Evolutionary conservation across 2,888 invertebrate species (phyloP).

Genomic region (Brachyopa scutellaris): DNA sequence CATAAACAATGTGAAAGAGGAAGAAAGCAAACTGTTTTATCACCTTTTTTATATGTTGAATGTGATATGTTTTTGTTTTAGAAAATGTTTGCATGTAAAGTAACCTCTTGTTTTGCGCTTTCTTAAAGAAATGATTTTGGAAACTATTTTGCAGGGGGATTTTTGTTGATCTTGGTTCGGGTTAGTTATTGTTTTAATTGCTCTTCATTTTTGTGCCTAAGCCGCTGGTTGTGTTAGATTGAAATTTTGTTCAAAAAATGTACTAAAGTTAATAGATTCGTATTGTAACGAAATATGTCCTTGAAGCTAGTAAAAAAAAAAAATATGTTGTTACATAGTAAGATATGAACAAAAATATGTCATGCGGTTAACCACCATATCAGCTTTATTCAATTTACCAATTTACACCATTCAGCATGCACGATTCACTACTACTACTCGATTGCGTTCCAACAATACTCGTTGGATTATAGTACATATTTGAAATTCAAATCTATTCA

Average conservation of each 20-base stretch:
- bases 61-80: slow-evolving; percentile 50
- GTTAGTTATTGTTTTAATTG: neutral
- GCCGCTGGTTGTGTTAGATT: slow-evolving; percentile 16
- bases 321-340: too few species aligned
- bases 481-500: too few species aligned
- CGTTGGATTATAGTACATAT: too few species aligned
- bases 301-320: too few species aligned
- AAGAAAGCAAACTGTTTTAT: slow-evolving; percentile 8
- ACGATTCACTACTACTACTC: too few species aligned
- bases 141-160: neutral
- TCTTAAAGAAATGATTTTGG: neutral
- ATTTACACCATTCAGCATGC: too few species aligned
- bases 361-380: too few species aligned
- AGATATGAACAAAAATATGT: too few species aligned
- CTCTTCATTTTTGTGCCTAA: slow-evolving; percentile 13
- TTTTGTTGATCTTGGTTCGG: neutral
- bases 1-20: neutral
- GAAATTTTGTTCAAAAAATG: neutral
- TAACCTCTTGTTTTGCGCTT: neutral
- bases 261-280: neutral
- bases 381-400: too few species aligned
- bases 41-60: slow-evolving; percentile 16
- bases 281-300: too few species aligned
- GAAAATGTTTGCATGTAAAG: slow-evolving; percentile 14
- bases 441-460: too few species aligned